Evolutionary conservation across 2,888 invertebrate species (phyloP).

Genomic region (Iselma pallidipennis): DNA sequence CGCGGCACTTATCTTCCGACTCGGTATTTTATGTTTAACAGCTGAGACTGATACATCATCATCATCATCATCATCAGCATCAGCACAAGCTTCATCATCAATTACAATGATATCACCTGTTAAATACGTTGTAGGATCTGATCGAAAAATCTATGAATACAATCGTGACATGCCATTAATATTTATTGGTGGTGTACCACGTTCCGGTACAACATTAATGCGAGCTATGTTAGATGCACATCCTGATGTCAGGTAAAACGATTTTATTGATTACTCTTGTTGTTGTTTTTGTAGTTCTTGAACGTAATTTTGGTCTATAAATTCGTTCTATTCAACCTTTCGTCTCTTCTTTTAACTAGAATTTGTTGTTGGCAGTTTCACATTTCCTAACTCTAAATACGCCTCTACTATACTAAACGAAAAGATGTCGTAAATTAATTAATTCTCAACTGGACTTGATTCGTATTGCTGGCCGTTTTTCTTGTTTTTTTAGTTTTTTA

Average conservation of each 20-base stretch:
- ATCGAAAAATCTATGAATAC: conserved; percentile 71
- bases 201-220: conserved; percentile 97
- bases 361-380: conserved; percentile 67
- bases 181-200: conserved; percentile 97
- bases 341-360: conserved; percentile 5
- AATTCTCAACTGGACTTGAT: neutral
- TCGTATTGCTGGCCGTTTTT: neutral
- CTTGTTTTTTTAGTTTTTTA: too few relatives aligned
- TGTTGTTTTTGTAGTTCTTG: neutral
- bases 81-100: conserved; percentile 20
- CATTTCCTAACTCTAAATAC: conserved; percentile 38
- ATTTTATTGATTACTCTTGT: neutral
- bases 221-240: conserved; percentile 98
- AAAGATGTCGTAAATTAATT: neutral
- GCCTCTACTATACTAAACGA: conserved; percentile 33
- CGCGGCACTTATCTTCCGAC: conserved; percentile 53
- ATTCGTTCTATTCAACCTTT: neutral
- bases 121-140: conserved; percentile 67
- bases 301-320: too few relatives aligned
- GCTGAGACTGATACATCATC: conserved; percentile 28
- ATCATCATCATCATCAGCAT: conserved; percentile 7
- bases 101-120: conserved; percentile 49
- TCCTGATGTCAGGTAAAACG: conserved; percentile 80
- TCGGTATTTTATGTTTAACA: conserved; percentile 54
- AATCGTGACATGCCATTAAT: conserved; percentile 91